These are phyloP conservation scores for Tetranychus cinnabarinus DNA, from an alignment of 1,140 invertebrate species.

Conservation along the genomic window DNA sequence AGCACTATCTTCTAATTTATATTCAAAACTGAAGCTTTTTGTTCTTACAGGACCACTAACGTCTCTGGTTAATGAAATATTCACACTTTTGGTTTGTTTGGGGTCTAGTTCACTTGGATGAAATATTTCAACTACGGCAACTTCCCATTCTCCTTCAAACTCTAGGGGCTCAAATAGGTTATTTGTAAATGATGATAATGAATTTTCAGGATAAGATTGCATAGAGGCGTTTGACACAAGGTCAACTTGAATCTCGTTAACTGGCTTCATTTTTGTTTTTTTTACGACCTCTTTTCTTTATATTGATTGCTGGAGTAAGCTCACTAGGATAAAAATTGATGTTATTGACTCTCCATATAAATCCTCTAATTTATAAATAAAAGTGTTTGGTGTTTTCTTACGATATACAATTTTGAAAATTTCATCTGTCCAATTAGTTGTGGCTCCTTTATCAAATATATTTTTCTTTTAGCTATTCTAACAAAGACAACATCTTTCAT, in stretches of 20 bases:
- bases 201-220: background rate
- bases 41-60: background rate
- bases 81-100: background rate
- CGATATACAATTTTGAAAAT: background rate
- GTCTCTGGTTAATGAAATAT: background rate
- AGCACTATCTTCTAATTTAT: background rate
- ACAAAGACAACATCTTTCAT: background rate
- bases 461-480: background rate
- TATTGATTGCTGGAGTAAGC: background rate
- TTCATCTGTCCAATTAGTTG: background rate
- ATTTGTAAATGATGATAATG: background rate
- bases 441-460: background rate
- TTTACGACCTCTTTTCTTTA: too few relatives aligned
- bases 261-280: too few relatives aligned
- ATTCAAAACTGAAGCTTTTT: background rate
- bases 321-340: background rate
- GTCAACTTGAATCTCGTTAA: background rate
- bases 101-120: background rate
- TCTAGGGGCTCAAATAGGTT: background rate
- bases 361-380: background rate
- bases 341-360: background rate
- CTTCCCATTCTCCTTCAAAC: background rate
- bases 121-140: background rate
- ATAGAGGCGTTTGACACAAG: background rate
- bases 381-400: background rate